Evolutionary conservation across 2,888 invertebrate species (phyloP).

Genomic region (Stratiomys singularior): DNA sequence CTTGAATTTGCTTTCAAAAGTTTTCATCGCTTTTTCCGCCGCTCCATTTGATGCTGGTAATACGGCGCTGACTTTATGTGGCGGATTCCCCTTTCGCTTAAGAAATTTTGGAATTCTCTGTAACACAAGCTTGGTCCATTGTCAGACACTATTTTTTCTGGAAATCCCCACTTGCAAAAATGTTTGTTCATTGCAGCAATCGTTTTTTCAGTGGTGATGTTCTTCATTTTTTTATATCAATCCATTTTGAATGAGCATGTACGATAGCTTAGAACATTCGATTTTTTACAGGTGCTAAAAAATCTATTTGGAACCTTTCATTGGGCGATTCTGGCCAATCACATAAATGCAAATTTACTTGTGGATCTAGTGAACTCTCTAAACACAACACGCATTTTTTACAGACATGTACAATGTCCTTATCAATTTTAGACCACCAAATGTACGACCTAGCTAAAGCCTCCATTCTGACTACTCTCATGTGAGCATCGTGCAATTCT

Average conservation of each 20-base stretch:
- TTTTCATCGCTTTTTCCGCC: background rate
- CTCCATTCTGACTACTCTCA: slow-evolving; percentile 57
- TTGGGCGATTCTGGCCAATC: background rate
- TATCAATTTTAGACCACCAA: slow-evolving; percentile 57
- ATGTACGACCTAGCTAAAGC: slow-evolving; percentile 55
- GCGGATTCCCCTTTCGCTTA: background rate
- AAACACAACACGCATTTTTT: background rate
- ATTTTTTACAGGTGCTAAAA: background rate
- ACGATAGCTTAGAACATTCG: background rate
- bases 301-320: background rate
- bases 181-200: background rate
- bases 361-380: background rate
- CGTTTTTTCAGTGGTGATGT: background rate
- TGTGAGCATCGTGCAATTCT: slow-evolving; percentile 55
- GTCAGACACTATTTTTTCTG: background rate
- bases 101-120: background rate
- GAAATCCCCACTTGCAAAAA: background rate
- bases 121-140: background rate
- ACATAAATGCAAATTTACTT: background rate
- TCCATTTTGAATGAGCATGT: background rate
- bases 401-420: slow-evolving; percentile 54
- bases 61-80: background rate
- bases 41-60: background rate
- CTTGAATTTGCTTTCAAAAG: background rate
- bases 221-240: background rate